Conservation (phyloP, 2,888 invertebrate species). For the Rhagonycha fulva region DNA sequence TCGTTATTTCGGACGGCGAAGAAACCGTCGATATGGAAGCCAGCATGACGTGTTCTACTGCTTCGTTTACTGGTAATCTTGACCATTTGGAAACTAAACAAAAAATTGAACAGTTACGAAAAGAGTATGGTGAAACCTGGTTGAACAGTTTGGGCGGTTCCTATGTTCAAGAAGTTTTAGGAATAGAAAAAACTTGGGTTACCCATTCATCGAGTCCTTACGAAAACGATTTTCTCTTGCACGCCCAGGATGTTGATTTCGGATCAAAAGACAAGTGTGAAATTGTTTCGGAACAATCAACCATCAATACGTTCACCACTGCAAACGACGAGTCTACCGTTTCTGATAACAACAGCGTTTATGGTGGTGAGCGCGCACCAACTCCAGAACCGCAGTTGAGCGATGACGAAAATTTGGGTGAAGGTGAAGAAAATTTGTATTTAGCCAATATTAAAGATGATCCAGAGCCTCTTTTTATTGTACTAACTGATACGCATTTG, state of each 20-base stretch:
- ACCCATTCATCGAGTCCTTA: conserved; percentile 39
- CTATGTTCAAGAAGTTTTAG: conserved; percentile 61
- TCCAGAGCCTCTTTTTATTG: conserved; percentile 48
- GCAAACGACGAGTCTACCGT: conserved; percentile 18
- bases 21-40: conserved; percentile 37
- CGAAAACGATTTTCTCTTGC: conserved; percentile 35
- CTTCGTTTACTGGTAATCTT: conserved; percentile 37
- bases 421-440: conserved; percentile 50
- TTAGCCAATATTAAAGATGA: conserved; percentile 49
- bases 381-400: conserved; percentile 1
- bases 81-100: conserved; percentile 64
- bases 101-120: conserved; percentile 61
- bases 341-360: conserved; percentile 19
- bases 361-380: conserved; percentile 16
- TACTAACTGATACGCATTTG: conserved; percentile 48
- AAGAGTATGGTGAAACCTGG: conserved; percentile 66
- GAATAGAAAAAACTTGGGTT: conserved; percentile 51
- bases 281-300: conserved; percentile 19
- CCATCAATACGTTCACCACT: conserved; percentile 24
- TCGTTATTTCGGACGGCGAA: conserved; percentile 29
- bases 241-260: conserved; percentile 28
- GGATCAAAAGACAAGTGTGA: conserved; percentile 17
- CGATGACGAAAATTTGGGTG: conserved; percentile 38
- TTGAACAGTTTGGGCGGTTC: conserved; percentile 56
- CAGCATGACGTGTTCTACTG: conserved; percentile 11